Base-by-base conservation (phyloP, 2,888 invertebrate species). In the Apeira syringaria region DNA sequence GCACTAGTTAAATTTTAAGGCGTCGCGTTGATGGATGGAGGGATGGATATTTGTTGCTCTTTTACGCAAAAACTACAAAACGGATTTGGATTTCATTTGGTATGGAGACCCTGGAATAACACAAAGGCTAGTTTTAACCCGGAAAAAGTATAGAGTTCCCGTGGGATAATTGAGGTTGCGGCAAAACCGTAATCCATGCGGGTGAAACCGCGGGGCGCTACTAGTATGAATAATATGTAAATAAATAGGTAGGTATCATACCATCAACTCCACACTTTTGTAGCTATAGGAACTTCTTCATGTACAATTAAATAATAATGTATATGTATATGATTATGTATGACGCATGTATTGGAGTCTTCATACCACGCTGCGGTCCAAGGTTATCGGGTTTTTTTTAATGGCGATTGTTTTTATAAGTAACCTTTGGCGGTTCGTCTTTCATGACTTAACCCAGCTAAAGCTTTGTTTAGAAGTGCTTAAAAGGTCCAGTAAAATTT, bases 301-400 rank as follows among this genome's bases (percentile, higher is more conserved):
- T 25, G 40, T 27, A 40, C 47, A 35, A 46, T 45, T 45, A 47
- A 49, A 47, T 49, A 36, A 43, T 49, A 47, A 49, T 49, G 10
- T 41, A 45, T 46, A n/a, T n/a, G n/a, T n/a, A n/a, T 50, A 4
- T 20, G 20, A 20, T 5, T 20, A 20, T 20, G 24, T 24, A 50
- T 61, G 57, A 54, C 53, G 59, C 32, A 56, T 56, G 51, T 54
- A 53, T 56, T 33, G 51, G 53, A 42, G 44, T 53, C 59, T 53
- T 53, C 51, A 43, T 44, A 2, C 20, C 1, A 20, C 5, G 20
- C 20, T 2, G 20, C 2, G 20, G 6, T 7, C 24, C 78, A 77
- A 79, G 78, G 78, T 44, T 73, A 64, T 50, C 72, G 47, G 57
- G 68, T 77, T 77, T 68, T 75, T 76, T 76, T 64, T 65, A 56